phyloP scores from a whole-genome alignment of 1,140 invertebrate genomes.

The Contarinia nasturtii region DNA sequence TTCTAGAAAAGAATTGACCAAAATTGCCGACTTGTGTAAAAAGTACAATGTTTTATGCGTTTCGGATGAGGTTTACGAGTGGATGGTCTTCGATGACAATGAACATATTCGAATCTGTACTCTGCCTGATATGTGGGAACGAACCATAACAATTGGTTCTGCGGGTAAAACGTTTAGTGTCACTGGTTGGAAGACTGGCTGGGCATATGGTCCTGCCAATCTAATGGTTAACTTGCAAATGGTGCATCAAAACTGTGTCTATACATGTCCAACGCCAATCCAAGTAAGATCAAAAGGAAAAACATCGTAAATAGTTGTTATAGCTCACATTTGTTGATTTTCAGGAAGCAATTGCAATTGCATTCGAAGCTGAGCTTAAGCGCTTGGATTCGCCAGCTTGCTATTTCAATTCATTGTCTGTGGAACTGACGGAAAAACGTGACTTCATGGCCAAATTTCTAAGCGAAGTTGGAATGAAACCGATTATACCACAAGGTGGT shows the following conservation, averaged over 20 bases:
- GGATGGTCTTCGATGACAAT: conserved; percentile 74
- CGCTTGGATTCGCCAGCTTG: conserved; percentile 54
- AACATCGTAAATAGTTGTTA: no score
- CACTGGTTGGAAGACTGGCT: conserved; percentile 96
- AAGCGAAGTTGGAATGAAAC: conserved; percentile 63
- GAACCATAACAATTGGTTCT: conserved; percentile 92
- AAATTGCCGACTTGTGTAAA: conserved; percentile 74
- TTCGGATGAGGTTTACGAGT: conserved; percentile 97
- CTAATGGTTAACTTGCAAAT: conserved; percentile 65
- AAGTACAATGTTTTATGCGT: conserved; percentile 85
- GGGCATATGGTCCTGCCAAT: conserved; percentile 75
- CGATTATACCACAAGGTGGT: conserved; percentile 89
- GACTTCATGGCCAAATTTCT: conserved; percentile 68
- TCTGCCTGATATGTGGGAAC: conserved; percentile 93
- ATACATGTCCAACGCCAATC: conserved; percentile 71
- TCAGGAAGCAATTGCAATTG: conserved; percentile 81
- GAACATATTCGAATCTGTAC: conserved; percentile 85
- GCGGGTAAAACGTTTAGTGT: conserved; percentile 96
- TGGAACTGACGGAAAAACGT: conserved; percentile 64
- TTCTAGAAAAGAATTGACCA: conserved; percentile 38
- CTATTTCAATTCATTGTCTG: conserved; percentile 64
- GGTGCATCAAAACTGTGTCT: conserved; percentile 88
- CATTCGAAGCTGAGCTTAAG: conserved; percentile 71
- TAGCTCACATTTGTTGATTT: no score
- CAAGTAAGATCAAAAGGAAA: neutral